phyloP scores from a whole-genome alignment of 2,113 vertebrate species.

The Bothrops jararaca region DNA sequence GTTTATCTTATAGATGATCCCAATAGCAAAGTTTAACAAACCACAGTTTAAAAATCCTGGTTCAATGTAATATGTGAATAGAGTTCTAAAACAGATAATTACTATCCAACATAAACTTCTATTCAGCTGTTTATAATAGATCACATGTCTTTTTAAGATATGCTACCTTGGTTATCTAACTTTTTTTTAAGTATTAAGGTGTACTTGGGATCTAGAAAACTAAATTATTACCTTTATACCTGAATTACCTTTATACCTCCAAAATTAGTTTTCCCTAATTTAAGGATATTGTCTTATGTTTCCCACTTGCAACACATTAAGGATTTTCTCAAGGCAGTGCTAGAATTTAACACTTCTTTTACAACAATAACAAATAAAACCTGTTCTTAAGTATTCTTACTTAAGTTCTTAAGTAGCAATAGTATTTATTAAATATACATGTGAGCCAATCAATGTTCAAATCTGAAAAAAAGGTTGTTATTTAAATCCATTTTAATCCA shows the following conservation, averaged over 20 bases:
- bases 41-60: neutral
- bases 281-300: neutral
- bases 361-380: neutral
- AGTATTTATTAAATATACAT: neutral
- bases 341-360: neutral
- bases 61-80: neutral
- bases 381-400: neutral
- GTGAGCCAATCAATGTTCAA: neutral
- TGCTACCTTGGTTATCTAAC: neutral
- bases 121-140: neutral
- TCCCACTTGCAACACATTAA: neutral
- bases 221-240: neutral
- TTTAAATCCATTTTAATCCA: neutral
- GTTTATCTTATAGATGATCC: neutral
- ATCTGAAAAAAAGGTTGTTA: neutral
- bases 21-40: neutral
- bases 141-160: accelerated
- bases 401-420: neutral
- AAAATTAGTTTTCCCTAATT: neutral
- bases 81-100: neutral
- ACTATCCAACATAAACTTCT: neutral
- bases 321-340: neutral
- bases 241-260: neutral
- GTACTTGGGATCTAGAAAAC: neutral
- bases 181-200: neutral